phyloP scores from a whole-genome alignment of 2,888 invertebrate genomes.

The Drosophila mayaguana region DNA sequence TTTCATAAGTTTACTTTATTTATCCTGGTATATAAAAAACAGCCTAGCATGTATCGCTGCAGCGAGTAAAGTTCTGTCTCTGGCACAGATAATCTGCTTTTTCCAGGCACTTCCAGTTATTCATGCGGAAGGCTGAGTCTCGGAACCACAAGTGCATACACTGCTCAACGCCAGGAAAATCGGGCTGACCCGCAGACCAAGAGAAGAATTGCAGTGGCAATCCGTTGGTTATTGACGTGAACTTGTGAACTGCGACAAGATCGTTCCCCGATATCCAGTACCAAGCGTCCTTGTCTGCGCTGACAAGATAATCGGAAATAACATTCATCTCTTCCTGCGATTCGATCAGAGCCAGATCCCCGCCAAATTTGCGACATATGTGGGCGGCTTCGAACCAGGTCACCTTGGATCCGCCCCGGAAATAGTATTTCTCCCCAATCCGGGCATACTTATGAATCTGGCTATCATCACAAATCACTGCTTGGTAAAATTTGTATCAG shows the following conservation, averaged over 20 bases:
- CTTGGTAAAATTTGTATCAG: neutral
- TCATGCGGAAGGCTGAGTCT: conserved; percentile 30
- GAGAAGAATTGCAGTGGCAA: conserved; percentile 18
- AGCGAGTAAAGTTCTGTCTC: conserved; percentile 30
- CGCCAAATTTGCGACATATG: conserved; percentile 36
- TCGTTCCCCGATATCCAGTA: conserved; percentile 52
- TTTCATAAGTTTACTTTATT: neutral
- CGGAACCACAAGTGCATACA: conserved; percentile 44
- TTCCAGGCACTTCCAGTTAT: conserved; percentile 31
- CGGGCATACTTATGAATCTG: conserved; percentile 3
- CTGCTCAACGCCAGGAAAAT: conserved; percentile 31
- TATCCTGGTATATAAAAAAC: too few species aligned
- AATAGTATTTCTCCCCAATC: conserved; percentile 44
- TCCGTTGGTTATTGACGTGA: conserved; percentile 32
- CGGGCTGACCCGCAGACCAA: conserved; percentile 43
- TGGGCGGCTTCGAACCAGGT: conserved; percentile 45
- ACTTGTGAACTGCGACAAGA: conserved; percentile 18
- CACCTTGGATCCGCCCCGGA: conserved; percentile 13
- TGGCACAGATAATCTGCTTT: conserved; percentile 32
- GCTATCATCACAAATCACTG: conserved; percentile 26
- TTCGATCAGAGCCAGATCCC: conserved; percentile 47
- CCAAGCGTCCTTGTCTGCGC: neutral
- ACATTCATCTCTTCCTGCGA: conserved; percentile 33
- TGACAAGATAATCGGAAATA: conserved; percentile 25
- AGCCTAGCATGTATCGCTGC: conserved; percentile 2